Percentiles rank a stretch among this genome's conserved stretches.
Conservation (phyloP, 2,797 vertebrate genomes). For the Furcifer pardalis region DNA sequence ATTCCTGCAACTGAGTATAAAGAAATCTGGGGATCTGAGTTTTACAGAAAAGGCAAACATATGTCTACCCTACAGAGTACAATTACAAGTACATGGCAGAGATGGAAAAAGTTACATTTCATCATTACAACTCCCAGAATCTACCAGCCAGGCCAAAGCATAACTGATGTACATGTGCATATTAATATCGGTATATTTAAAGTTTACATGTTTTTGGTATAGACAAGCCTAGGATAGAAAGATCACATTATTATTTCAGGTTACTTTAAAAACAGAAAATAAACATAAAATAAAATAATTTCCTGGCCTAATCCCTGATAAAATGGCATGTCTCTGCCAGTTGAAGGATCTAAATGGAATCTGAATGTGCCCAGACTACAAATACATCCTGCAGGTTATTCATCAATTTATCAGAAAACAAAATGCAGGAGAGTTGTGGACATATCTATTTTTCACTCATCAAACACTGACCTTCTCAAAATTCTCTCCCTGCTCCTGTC, state of each 20-base stretch:
- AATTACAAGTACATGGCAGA: background rate
- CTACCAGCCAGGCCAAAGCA: too few species aligned
- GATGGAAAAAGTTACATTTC: too few species aligned
- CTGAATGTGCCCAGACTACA: conserved; percentile 31
- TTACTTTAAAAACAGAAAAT: conserved; percentile 44
- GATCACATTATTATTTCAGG: conserved; percentile 36
- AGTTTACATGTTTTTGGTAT: conserved; percentile 7
- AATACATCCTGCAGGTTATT: conserved; percentile 30
- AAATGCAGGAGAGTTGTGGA: conserved; percentile 25
- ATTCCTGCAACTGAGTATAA: background rate
- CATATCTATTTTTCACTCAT: conserved; percentile 26
- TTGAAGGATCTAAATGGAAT: conserved; percentile 41
- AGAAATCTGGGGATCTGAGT: background rate
- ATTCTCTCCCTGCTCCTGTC: too few species aligned
- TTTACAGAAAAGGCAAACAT: background rate
- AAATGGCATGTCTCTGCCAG: background rate
- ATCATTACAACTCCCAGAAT: too few species aligned
- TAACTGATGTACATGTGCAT: background rate
- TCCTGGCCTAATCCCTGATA: conserved; percentile 20
- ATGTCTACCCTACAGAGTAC: background rate
- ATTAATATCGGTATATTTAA: conserved; percentile 29
- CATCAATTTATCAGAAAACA: conserved; percentile 18
- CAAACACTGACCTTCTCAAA: background rate
- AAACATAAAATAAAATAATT: conserved; percentile 22
- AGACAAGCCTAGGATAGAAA: conserved; percentile 14